Conservation (phyloP, 2,888 invertebrate species). For the Drosophila yooni region DNA sequence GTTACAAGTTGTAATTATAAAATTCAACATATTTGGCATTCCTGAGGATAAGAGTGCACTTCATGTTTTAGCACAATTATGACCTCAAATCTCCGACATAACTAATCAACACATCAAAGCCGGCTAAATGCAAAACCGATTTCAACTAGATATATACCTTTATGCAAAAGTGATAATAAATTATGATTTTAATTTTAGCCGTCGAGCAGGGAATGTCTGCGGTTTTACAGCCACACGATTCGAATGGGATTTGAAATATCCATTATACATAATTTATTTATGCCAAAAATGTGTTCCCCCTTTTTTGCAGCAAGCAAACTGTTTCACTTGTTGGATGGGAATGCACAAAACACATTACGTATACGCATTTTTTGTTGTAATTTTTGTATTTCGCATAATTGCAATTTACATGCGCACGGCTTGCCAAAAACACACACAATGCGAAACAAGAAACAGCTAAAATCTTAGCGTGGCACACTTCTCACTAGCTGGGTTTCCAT, state of each 20-base stretch:
- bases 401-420: slow-evolving; percentile 46
- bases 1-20: background rate
- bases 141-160: background rate
- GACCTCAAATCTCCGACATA: background rate
- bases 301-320: slow-evolving; percentile 19
- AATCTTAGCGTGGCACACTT: slow-evolving; percentile 31
- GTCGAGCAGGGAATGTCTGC: background rate
- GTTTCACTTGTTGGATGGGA: slow-evolving; percentile 60
- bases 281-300: slow-evolving; percentile 4
- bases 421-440: slow-evolving; percentile 40
- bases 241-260: slow-evolving; percentile 4
- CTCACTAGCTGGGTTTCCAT: slow-evolving; percentile 29
- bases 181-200: background rate
- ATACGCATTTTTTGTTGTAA: slow-evolving; percentile 50
- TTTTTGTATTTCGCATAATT: slow-evolving; percentile 53
- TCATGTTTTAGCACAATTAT: background rate
- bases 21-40: background rate
- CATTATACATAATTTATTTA: slow-evolving; percentile 21
- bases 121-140: background rate
- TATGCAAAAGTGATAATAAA: background rate
- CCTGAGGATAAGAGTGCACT: background rate
- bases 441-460: slow-evolving; percentile 4
- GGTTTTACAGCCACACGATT: slow-evolving; percentile 5
- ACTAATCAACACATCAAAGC: background rate
- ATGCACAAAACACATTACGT: slow-evolving; percentile 53